phyloP scores from a whole-genome alignment of 2,113 vertebrate genomes.

The Sciurus niger region DNA sequence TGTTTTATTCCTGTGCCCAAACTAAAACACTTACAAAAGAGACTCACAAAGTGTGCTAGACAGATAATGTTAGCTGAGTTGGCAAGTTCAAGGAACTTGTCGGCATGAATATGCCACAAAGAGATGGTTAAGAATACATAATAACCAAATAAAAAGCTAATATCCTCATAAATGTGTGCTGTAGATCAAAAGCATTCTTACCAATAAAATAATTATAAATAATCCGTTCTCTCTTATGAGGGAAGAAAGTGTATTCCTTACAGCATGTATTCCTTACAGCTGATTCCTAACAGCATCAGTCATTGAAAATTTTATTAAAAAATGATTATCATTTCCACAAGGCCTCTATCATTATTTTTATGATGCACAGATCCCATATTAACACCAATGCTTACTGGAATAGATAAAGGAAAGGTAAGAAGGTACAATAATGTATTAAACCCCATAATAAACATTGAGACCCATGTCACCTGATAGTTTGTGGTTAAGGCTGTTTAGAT shows the following conservation, averaged over 20 bases:
- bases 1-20: conserved; percentile 75
- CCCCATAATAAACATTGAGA: neutral
- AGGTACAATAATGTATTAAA: neutral
- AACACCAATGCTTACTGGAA: conserved; percentile 11
- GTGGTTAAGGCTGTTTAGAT: neutral
- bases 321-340: conserved; percentile 28
- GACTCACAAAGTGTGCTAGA: conserved; percentile 37
- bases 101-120: conserved; percentile 61
- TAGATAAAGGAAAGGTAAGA: conserved; percentile 50
- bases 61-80: conserved; percentile 60
- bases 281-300: conserved; percentile 34
- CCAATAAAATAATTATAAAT: conserved; percentile 75
- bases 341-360: conserved; percentile 59
- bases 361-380: neutral
- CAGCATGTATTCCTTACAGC: conserved; percentile 26
- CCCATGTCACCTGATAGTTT: no score
- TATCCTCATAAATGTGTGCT: conserved; percentile 66
- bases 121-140: conserved; percentile 50
- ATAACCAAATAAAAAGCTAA: conserved; percentile 52
- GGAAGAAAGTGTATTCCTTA: conserved; percentile 55
- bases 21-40: conserved; percentile 64
- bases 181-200: conserved; percentile 69
- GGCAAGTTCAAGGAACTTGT: conserved; percentile 67
- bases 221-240: conserved; percentile 49
- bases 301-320: conserved; percentile 64